Base-by-base conservation (phyloP, 1,140 invertebrate species). In the Chironomus tepperi region DNA sequence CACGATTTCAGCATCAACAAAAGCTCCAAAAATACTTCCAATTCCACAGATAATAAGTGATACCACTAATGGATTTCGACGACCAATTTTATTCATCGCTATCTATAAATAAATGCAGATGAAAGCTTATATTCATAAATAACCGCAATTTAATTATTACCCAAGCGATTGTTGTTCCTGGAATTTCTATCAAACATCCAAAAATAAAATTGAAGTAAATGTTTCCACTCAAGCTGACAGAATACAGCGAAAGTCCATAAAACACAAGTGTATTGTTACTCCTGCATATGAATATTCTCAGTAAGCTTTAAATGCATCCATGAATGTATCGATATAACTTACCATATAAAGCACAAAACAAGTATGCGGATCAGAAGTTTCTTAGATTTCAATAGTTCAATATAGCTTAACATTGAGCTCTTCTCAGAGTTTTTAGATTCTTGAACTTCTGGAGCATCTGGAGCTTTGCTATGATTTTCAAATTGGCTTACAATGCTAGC, bases 201-300 rank as follows among this genome's bases (percentile, higher is more conserved):
- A 88, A 77, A 3, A 83, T 80, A 77, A 88, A 88, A 78, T 87
- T 88, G 2, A 86, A 76, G 78, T 88, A 89, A 77, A 88, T 87
- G 78, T 90, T 86, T 15, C 89, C 89, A 76, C 86, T 87, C 64
- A 91, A 82, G 77, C 86, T 87, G 2, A 86, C 88, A 0, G 88
- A 86, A 78, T 91, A 91, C 18, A 92, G 81, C 0, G 89, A 89
- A 10, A 93, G 79, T 2, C 90, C 91, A 78, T 91, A 92, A 77
- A 88, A 93, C 1, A 91, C 86, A 75, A 91, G 87, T 6, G 88
- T 85, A 80, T 89, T 89, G 2, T 89, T 86, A 5, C 24, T 34
- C 24, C 24, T 34, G 24, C n/a, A n/a, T n/a, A n/a, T 34, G 24
- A 34, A 34, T 34, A 34, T 34, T 34, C 1, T 5, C 24, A 18